These are phyloP conservation scores for Mongoloraphidia duomilia DNA, from an alignment of 2,888 invertebrate genomes.

Conservation along the genomic window DNA sequence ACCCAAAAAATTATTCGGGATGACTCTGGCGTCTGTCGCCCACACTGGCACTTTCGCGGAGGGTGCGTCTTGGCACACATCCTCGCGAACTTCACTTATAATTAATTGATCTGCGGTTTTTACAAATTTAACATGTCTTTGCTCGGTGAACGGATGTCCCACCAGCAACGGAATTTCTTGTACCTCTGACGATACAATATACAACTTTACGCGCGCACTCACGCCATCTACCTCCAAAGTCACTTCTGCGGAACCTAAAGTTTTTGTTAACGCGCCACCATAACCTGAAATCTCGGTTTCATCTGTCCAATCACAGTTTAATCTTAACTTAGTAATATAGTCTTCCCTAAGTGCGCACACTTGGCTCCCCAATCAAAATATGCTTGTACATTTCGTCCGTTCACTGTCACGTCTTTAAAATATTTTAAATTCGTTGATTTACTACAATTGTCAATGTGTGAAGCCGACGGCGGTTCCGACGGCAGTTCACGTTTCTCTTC, in stretches of 20 bases:
- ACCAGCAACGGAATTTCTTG: conserved; percentile 5
- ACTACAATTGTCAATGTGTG: too few species aligned
- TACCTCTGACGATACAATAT: conserved; percentile 1
- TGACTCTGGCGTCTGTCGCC: too few species aligned
- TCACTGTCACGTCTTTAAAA: conserved; percentile 1
- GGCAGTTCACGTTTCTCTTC: too few species aligned
- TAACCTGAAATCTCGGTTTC: conserved; percentile 1
- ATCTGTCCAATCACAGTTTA: background rate
- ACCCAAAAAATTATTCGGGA: too few species aligned
- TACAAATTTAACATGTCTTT: too few species aligned
- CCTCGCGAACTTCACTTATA: too few species aligned
- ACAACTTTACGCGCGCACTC: background rate
- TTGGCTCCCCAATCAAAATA: conserved; percentile 4
- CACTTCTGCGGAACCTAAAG: conserved; percentile 1
- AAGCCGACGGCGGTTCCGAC: too few species aligned
- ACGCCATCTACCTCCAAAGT: conserved; percentile 4
- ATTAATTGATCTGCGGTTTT: too few species aligned
- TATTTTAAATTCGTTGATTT: background rate
- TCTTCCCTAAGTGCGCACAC: conserved; percentile 2
- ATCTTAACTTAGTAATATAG: background rate
- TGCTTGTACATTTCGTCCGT: background rate
- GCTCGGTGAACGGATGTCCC: too few species aligned
- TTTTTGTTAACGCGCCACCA: conserved; percentile 1
- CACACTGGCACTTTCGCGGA: too few species aligned
- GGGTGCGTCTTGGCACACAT: too few species aligned